A percentile compares a stretch with the other conserved stretches of the same genome.
Evolutionary conservation across 2,797 vertebrate genomes (phyloP).

Genomic region (Channallabes apus): DNA sequence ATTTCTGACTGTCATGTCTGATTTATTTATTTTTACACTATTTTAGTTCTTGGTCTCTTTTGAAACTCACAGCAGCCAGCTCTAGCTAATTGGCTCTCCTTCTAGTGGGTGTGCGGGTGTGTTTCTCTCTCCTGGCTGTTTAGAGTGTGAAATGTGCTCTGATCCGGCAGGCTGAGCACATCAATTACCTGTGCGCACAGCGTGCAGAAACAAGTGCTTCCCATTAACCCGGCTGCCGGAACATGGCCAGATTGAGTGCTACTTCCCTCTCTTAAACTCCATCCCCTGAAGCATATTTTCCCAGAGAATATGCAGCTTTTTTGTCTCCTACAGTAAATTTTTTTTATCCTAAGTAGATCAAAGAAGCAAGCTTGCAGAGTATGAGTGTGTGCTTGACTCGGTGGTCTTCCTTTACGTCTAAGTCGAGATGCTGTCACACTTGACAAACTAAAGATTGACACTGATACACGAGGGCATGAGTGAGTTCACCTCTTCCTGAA

Average conservation of each 20-base stretch:
- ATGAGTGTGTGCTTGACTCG: conserved; percentile 11
- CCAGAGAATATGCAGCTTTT: conserved; percentile 38
- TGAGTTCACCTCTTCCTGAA: conserved; percentile 39
- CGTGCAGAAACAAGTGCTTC: conserved; percentile 56
- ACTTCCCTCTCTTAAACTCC: conserved; percentile 42
- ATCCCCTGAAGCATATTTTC: conserved; percentile 16
- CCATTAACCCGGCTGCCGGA: conserved; percentile 57
- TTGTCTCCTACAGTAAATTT: conserved; percentile 24
- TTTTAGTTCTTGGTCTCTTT: conserved; percentile 16
- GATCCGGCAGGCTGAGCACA: conserved; percentile 49
- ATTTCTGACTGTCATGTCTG: neutral
- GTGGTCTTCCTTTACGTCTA: conserved; percentile 5
- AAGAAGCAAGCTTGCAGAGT: conserved; percentile 20
- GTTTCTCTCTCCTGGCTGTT: conserved; percentile 34
- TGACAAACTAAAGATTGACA: conserved; percentile 30
- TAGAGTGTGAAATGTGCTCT: conserved; percentile 56
- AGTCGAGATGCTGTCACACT: conserved; percentile 8
- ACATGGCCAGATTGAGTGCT: conserved; percentile 49
- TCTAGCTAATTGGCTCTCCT: conserved; percentile 38
- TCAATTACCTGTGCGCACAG: conserved; percentile 59
- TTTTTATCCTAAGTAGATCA: conserved; percentile 38
- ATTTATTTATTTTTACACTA: neutral
- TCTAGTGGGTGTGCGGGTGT: neutral
- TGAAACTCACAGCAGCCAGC: conserved; percentile 9
- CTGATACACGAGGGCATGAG: conserved; percentile 17